Evolutionary conservation across 2,113 vertebrate species (phyloP), one percentile per base, ranked within the genome.

Genomic region (Brienomyrus longianalis): DNA sequence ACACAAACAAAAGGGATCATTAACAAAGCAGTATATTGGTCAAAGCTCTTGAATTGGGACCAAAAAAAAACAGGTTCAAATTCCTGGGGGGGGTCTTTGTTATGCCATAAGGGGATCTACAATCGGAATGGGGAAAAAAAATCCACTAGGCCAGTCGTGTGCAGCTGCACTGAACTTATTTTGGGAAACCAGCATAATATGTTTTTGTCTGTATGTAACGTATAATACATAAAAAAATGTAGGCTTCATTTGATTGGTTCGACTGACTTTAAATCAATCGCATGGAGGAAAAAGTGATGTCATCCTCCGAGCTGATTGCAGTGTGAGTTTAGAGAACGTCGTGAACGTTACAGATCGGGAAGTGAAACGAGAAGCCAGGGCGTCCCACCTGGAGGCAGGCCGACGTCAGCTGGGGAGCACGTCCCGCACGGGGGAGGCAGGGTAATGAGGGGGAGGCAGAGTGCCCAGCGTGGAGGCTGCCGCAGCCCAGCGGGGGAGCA

Each of bases 381-480:
- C 85, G 70, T 74, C 50, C 85, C 17, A 77, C 56, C 90, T 52
- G 43, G 48, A 17, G 43, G 74, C 90, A 85, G 39, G 17, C 70
- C 11, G 47, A 51, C 31, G 74, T 90, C 74, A 70, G 88, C 83
- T 89, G 5, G 62, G 83, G 50, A 50, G 84, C 54, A 86, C 52
- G 77, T 89, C 91, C 62, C 54, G 27, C 56, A 31, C 47, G 15
- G 27, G 62, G 47, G 39, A 39, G 52, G 52, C 47, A 17, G 35
- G 27, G 8, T 89, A 91, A 93, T 91, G 91, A 74, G 89, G 91
- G 90, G 91, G 91, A 91, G 89, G 89, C 91, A n/a, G 80, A 9
- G 83, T 62, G 77, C 80, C 50, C 56, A 43, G 88, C 54, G 39
- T 88, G 52, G 86, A 84, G 52, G 80, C 23, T 48, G 85, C 27